phyloP scores from a whole-genome alignment of 2,888 invertebrate genomes.

The Hirtodrosophila cameraria region DNA sequence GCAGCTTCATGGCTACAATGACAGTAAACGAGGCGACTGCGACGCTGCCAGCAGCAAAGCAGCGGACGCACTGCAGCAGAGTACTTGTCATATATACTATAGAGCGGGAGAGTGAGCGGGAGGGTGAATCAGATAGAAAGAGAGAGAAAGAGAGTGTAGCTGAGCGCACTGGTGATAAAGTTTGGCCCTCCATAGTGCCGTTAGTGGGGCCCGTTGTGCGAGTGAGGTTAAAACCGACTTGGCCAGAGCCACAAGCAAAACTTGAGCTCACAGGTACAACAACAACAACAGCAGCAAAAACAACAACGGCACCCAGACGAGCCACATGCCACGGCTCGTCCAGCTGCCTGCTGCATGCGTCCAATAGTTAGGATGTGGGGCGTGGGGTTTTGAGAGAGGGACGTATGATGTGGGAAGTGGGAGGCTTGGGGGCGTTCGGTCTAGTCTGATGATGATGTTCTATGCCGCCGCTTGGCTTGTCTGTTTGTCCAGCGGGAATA shows the following conservation, averaged over 20 bases:
- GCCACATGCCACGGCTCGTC: constrained; percentile 54
- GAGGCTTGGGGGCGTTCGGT: constrained; percentile 24
- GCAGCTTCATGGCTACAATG: constrained; percentile 53
- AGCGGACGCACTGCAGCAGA: constrained; percentile 70
- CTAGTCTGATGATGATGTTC: constrained; percentile 82
- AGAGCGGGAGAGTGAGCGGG: constrained; percentile 21
- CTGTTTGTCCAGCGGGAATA: constrained; percentile 81
- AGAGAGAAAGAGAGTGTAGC: constrained; percentile 35
- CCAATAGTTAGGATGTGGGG: constrained; percentile 18
- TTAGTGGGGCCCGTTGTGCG: constrained; percentile 63
- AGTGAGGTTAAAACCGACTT: constrained; percentile 68
- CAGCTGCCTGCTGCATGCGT: constrained; percentile 52
- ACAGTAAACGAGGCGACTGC: constrained; percentile 64
- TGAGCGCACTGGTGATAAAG: constrained; percentile 73
- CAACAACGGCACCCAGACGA: constrained; percentile 67
- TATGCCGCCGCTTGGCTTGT: constrained; percentile 82
- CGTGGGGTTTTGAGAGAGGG: constrained; percentile 11
- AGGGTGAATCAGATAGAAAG: constrained; percentile 16
- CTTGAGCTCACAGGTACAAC: constrained; percentile 62
- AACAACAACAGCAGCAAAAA: constrained; percentile 27
- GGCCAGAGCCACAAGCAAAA: constrained; percentile 48
- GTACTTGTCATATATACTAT: constrained; percentile 79
- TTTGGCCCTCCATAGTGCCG: constrained; percentile 75
- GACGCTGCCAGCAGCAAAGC: constrained; percentile 25
- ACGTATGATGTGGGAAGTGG: too few species aligned